These are phyloP conservation scores for Drosophila crucigera DNA, from an alignment of 2,888 invertebrate genomes.

Conservation along the genomic window DNA sequence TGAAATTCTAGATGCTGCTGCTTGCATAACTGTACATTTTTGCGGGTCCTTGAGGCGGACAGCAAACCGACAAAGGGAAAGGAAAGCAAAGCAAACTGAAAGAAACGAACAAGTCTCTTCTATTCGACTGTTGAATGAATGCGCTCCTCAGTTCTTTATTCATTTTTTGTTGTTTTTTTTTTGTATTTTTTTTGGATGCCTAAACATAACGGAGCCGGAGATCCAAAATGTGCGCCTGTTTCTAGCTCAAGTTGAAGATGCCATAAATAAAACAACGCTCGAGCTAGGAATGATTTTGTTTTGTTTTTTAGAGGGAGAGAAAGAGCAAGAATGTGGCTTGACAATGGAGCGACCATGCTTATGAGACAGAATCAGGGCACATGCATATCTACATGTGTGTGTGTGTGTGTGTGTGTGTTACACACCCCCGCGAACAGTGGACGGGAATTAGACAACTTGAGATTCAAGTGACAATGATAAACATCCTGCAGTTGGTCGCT, in stretches of 20 bases:
- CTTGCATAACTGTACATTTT: constrained; percentile 56
- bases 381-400: constrained; percentile 8
- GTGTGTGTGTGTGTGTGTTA: constrained; percentile 13
- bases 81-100: background rate
- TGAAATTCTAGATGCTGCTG: constrained; percentile 16
- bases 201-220: constrained; percentile 44
- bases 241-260: constrained; percentile 34
- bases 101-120: constrained; percentile 19
- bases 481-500: constrained; percentile 76
- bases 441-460: constrained; percentile 63
- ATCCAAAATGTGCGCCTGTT: constrained; percentile 40
- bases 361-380: constrained; percentile 34
- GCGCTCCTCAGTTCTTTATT: constrained; percentile 13
- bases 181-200: constrained; percentile 26
- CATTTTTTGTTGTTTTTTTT: background rate
- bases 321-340: constrained; percentile 9
- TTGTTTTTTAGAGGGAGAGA: background rate
- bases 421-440: constrained; percentile 58
- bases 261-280: constrained; percentile 65
- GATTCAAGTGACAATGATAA: constrained; percentile 77
- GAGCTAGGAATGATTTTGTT: constrained; percentile 18
- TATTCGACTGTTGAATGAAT: constrained; percentile 42
- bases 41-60: constrained; percentile 38
- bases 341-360: constrained; percentile 37
- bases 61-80: constrained; percentile 18